phyloP scores from a whole-genome alignment of 2,888 invertebrate species.

The Pseudanteris insignis region DNA sequence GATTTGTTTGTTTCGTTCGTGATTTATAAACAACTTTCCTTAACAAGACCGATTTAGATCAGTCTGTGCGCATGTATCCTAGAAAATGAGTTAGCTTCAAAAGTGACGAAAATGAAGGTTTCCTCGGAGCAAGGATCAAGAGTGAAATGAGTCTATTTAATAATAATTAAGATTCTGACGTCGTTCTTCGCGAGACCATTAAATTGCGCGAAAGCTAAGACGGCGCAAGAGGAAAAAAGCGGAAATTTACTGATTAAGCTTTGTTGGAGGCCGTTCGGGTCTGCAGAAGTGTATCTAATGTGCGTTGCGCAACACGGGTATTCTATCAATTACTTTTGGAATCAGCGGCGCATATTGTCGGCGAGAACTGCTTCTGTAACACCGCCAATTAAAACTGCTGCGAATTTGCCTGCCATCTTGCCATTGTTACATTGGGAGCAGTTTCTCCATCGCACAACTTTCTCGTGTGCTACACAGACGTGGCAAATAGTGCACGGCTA shows the following conservation, averaged over 20 bases:
- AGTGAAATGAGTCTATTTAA: conserved; percentile 12
- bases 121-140: neutral
- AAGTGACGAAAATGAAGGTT: too few species aligned
- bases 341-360: conserved; percentile 24
- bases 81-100: too few species aligned
- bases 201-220: conserved; percentile 6
- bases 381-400: conserved; percentile 42
- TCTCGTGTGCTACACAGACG: conserved; percentile 35
- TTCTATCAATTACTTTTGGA: conserved; percentile 41
- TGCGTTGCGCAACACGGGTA: conserved; percentile 21
- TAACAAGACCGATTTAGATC: too few species aligned
- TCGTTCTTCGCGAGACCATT: neutral
- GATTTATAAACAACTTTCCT: too few species aligned
- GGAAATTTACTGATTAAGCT: conserved; percentile 26
- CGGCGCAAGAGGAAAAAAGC: conserved; percentile 6
- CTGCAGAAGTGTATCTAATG: conserved; percentile 18
- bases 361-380: conserved; percentile 40
- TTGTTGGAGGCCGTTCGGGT: conserved; percentile 16
- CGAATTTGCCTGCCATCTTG: conserved; percentile 45
- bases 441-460: conserved; percentile 43
- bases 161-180: conserved; percentile 15
- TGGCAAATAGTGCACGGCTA: conserved; percentile 43
- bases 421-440: conserved; percentile 43
- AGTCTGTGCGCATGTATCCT: too few species aligned
- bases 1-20: too few species aligned